These are phyloP conservation scores for Corydoras sp. DNA, from an alignment of 2,113 vertebrate genomes.

Conservation along the genomic window DNA sequence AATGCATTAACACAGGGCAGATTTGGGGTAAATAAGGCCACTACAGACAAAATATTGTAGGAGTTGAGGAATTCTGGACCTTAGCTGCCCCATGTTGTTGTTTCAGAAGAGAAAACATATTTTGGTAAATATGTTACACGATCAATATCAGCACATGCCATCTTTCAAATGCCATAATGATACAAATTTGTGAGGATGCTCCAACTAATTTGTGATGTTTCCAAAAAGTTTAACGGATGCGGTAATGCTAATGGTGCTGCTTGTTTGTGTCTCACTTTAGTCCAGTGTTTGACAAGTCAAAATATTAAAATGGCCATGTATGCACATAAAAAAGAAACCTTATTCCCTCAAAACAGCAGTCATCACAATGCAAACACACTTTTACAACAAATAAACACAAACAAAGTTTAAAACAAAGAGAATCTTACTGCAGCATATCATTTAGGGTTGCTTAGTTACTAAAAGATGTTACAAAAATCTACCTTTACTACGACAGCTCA, in stretches of 20 bases:
- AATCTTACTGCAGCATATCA: slow-evolving; percentile 72
- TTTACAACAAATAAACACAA: slow-evolving; percentile 61
- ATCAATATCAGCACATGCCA: slow-evolving; percentile 8
- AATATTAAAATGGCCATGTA: slow-evolving; percentile 61
- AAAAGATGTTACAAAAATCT: slow-evolving; percentile 58
- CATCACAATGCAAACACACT: slow-evolving; percentile 69
- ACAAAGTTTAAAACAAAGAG: slow-evolving; percentile 54
- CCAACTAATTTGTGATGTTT: background rate
- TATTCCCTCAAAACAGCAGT: slow-evolving; percentile 73
- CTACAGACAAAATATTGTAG: too few relatives aligned
- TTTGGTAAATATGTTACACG: background rate
- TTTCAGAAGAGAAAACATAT: background rate
- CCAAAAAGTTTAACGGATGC: slow-evolving; percentile 38
- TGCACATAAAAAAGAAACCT: slow-evolving; percentile 49
- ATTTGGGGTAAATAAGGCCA: too few relatives aligned
- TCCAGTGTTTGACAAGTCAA: slow-evolving; percentile 79
- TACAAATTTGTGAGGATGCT: slow-evolving; percentile 16
- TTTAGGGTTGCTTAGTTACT: slow-evolving; percentile 71
- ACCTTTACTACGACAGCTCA: slow-evolving; percentile 71
- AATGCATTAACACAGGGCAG: too few relatives aligned
- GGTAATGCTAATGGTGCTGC: slow-evolving; percentile 56
- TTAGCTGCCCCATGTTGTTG: too few relatives aligned
- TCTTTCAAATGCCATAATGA: slow-evolving; percentile 22
- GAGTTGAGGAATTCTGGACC: too few relatives aligned
- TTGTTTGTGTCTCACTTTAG: slow-evolving; percentile 63